Base-by-base conservation (phyloP, 2,113 vertebrate species). In the Pygoscelis adeliae region DNA sequence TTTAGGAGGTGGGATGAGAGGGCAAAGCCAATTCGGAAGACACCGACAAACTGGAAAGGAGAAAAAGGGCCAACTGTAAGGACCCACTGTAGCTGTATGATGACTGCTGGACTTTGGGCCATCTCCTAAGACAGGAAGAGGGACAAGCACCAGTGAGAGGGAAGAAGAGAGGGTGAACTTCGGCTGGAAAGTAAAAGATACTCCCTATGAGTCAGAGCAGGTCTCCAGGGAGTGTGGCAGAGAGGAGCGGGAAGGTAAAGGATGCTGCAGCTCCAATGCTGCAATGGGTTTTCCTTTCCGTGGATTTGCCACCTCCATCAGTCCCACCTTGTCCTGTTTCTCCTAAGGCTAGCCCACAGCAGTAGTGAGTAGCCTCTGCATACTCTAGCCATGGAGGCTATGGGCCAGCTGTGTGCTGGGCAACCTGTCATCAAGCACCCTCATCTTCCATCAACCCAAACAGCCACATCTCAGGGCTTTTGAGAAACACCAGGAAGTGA, bases 331-430 rank as follows among this genome's bases (percentile, higher is more conserved):
- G 36, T 74, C 38, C 46, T 77, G 6, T 46, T 74, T 79, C 47
- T 79, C 32, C 62, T 53, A 62, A 32, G 26, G 6, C 17, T 44
- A 55, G 15, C n/a, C 27, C 1, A 1, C 42, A 70, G 40, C 21
- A 19, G 7, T 8, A 81, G 27, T 40, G 27, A 49, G 22, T 40
- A 70, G 21, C 23, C 15, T 40, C 50, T 47, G 13, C 34, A 47
- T 0, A 0, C 29, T 71, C 27, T 36, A 58, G 23, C 29, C 1
- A 0, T 52, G n/a, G 32, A 58, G 58, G 11, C n/a, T 76, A 9
- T 76, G 17, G 27, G 8, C 29, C 11, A 73, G 11, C 22, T 65
- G 5, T 27, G 29, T 59, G 11, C 30, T 85, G 32, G 20, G 34
- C 53, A 86, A 32, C 6, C 13, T 38, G 15, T 55, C 2, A 2